Evolutionary conservation across 1,140 invertebrate genomes (phyloP).

Genomic region (Megalonaias nervosa): DNA sequence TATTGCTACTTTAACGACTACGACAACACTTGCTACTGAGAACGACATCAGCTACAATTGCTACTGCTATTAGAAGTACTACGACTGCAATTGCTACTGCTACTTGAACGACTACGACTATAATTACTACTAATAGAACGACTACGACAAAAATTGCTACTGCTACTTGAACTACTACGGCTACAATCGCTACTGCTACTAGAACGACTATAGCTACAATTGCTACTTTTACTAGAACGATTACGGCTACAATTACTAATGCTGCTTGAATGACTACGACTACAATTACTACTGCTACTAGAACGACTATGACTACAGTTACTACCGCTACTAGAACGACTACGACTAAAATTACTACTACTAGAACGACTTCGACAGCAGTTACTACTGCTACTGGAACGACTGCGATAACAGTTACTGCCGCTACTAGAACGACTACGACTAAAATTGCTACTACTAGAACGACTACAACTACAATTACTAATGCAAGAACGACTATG

Average conservation of each 20-base stretch:
- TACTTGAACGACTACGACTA: background rate
- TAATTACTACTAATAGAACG: background rate
- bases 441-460: constrained; percentile 9
- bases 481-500: constrained; percentile 30
- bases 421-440: no score
- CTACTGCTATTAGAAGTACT: background rate
- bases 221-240: constrained; percentile 7
- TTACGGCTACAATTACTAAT: constrained; percentile 11
- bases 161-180: constrained; percentile 3
- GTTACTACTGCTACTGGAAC: constrained; percentile 18
- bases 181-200: constrained; percentile 9
- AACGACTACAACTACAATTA: constrained; percentile 31
- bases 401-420: constrained; percentile 9
- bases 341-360: background rate
- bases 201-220: no score
- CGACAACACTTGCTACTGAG: background rate
- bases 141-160: constrained; percentile 1
- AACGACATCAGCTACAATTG: background rate
- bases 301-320: no score
- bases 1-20: background rate
- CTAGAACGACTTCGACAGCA: constrained; percentile 8
- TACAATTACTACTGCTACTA: no score
- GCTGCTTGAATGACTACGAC: no score
- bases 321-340: no score
- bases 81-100: background rate